Base-by-base conservation (phyloP, 2,888 invertebrate genomes). In the Macrophya annulata region DNA sequence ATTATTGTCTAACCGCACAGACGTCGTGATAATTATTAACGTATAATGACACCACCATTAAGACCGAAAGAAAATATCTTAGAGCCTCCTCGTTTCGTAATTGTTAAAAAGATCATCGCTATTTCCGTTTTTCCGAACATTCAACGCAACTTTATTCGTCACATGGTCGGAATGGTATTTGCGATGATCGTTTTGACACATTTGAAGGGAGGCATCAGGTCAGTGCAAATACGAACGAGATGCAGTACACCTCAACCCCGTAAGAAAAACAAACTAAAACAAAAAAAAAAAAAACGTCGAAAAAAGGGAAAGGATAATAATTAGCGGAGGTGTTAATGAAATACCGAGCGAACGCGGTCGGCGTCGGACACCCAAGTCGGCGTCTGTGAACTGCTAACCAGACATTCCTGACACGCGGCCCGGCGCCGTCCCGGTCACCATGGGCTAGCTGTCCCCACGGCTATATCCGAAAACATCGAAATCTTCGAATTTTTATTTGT, bases 301-400 rank as follows among this genome's bases (percentile, higher is more conserved):
- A 68, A 43, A 31, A 82, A 59, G 84, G 77, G 86, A 85, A 85
- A 89, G 83, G 88, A 65, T 83, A 93, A 93, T 93, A 93, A 93
- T 93, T 93, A 93, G 93, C 90, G 90, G 90, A 93, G 93, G 93
- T 93, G 93, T 93, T 93, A 93, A 93, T 93, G 93, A 93, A 93
- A 93, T 93, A 93, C 92, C 93, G 90, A 92, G 92, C 90, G 91
- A 91, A 91, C 91, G 92, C 92, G 59, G 65, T 37, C 37, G 77
- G 72, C 55, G 68, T 85, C 79, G 85, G 85, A 85, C 83, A 84
- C 74, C 65, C 72, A 40, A 85, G 85, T 85, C 84, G 86, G 86
- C 93, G 92, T 91, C 91, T 93, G 91, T 93, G 93, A 93, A 93
- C 93, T 92, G 91, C 91, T 91, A 89, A 90, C 90, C 92, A 92